phyloP scores from a whole-genome alignment of 2,113 vertebrate genomes.

The Proterorhinus semilunaris region DNA sequence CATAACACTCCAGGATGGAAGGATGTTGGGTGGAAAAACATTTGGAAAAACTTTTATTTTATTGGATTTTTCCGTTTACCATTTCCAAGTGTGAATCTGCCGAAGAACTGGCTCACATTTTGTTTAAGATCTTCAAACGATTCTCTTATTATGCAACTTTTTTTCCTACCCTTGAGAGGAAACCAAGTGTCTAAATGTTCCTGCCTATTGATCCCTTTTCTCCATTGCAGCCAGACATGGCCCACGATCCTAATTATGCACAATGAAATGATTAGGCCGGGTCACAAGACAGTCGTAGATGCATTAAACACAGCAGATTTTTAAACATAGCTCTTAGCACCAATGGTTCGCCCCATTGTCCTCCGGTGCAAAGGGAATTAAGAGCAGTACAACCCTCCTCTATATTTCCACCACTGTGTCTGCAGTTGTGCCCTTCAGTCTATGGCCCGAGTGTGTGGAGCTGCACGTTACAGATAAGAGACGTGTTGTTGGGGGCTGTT shows the following conservation, averaged over 20 bases:
- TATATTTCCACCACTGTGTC: constrained; percentile 20
- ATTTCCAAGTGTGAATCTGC: too few relatives aligned
- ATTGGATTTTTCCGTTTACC: too few relatives aligned
- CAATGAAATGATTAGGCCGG: constrained; percentile 4
- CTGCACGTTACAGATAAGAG: constrained; percentile 61
- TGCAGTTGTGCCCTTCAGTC: constrained; percentile 8
- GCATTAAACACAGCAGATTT: constrained; percentile 15
- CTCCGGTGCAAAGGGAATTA: constrained; percentile 43
- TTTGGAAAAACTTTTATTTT: too few relatives aligned
- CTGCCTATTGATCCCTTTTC: too few relatives aligned
- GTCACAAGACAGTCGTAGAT: constrained; percentile 27
- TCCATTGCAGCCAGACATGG: too few relatives aligned
- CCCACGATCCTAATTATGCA: neutral
- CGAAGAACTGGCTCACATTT: too few relatives aligned
- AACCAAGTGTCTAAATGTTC: too few relatives aligned
- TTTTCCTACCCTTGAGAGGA: too few relatives aligned
- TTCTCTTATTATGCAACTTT: too few relatives aligned
- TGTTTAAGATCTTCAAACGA: too few relatives aligned
- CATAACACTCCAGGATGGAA: too few relatives aligned
- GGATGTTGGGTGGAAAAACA: too few relatives aligned
- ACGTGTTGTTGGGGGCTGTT: constrained; percentile 12
- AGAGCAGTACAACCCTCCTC: constrained; percentile 35
- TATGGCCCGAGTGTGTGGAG: constrained; percentile 22
- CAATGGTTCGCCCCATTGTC: constrained; percentile 32
- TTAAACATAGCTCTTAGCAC: neutral